Conservation (phyloP, 2,113 vertebrate species). For the Xenotilapia flavipinnis region DNA sequence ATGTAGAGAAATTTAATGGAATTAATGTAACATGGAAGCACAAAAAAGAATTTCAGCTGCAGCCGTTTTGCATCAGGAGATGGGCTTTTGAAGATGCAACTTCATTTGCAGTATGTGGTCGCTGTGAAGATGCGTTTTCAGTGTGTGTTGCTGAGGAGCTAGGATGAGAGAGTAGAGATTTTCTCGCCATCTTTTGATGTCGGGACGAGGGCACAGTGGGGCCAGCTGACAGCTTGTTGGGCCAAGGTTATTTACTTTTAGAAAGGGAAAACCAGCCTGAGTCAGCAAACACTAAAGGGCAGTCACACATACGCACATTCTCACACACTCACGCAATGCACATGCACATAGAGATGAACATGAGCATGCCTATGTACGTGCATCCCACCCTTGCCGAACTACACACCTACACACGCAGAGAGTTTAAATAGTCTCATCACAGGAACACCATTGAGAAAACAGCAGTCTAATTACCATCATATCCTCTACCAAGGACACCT, state of each 20-base stretch:
- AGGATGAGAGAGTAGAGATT: constrained; percentile 33
- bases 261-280: constrained; percentile 44
- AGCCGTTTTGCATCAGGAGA: constrained; percentile 1
- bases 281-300: constrained; percentile 52
- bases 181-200: constrained; percentile 37
- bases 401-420: background rate
- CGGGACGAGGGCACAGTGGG: constrained; percentile 36
- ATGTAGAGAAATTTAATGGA: background rate
- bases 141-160: background rate
- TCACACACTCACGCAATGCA: background rate
- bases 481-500: constrained; percentile 48
- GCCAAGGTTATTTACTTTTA: constrained; percentile 65
- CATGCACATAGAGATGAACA: background rate
- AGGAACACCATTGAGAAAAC: constrained; percentile 34
- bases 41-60: constrained; percentile 3
- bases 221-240: constrained; percentile 54
- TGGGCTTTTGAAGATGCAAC: constrained; percentile 33
- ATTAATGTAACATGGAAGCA: constrained; percentile 5
- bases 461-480: constrained; percentile 45
- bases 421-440: constrained; percentile 29
- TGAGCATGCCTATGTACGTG: background rate
- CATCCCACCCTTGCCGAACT: background rate
- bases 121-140: constrained; percentile 20
- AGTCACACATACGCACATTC: background rate
- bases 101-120: background rate